Base-by-base conservation (phyloP, 2,888 invertebrate species). In the Bellardia pandia region DNA sequence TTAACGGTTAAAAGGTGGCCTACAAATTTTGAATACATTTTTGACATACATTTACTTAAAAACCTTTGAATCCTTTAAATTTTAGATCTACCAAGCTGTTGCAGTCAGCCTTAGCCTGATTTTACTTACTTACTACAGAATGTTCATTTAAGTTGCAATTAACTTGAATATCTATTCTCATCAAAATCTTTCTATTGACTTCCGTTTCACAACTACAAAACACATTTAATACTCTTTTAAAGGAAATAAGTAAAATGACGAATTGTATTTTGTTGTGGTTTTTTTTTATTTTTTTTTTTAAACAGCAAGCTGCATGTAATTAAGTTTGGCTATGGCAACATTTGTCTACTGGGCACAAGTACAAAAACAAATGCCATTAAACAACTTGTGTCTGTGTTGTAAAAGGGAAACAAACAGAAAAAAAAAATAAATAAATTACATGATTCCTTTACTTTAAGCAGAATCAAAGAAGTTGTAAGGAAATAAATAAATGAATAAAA, bases 291-390 rank as follows among this genome's bases (percentile, higher is more conserved):
- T 64, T 64, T 75, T 53, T 62, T 33, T 53, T 53, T 33, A 56
- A 71, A 75, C 42, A 71, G 13, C 9, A 9, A 45, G 45, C 62
- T 72, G 69, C 71, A 58, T 79, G 83, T 83, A 86, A 86, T 86
- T 86, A 86, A 86, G 83, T 86, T 86, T 83, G 66, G 75, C 69
- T 75, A 66, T 71, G 53, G 83, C 86, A 86, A 71, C 79, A 83
- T 79, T 86, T 86, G 62, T 86, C 74, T 71, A 45, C 78, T 68
- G 74, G 68, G 68, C 60, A 74, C 42, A 78, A 78, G 53, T 0
- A 56, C 51, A 69, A 62, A 72, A 30, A 40, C 16, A 66, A 66
- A 62, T 62, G 45, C 40, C 51, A 78, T 78, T 78, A 78, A 84
- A 58, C 78, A 84, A 60, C 66, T 78, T 84, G 58, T 78, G 64